Evolutionary conservation across 2,888 invertebrate genomes (phyloP), one percentile per base, ranked within the genome.

Genomic region (Ditylenchus weischeri): DNA sequence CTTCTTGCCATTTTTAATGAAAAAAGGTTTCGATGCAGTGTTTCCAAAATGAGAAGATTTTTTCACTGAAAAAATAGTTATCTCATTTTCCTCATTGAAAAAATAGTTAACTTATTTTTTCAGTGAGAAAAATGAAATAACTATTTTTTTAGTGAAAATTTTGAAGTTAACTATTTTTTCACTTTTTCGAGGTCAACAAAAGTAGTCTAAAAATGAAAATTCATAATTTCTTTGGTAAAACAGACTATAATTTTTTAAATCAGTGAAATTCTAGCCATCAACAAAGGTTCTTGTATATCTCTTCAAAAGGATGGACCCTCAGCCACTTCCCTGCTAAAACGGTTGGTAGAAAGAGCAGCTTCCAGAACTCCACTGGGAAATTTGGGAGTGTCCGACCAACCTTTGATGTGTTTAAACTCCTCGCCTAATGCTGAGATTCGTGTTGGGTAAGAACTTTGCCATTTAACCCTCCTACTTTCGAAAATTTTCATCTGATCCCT

Each of bases 251-350:
- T 8, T 29, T 8, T 29, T 29, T 4, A 29, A 29, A 29, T 29
- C 3, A 29, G 29, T 19, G 6, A 23, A 11, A 54, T 66, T 70
- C 15, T 61, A 74, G 76, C 74, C 36, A 64, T 76, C 19, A 75
- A 75, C 68, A 70, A 74, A 18, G 71, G 68, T 47, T 77, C 77
- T 15, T 71, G 73, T 29, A 62, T 74, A 6, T 76, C 77, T 10
- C 65, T 74, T 43, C 72, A 72, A n/a, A n/a, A 58, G 15, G 74
- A 69, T 43, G 43, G 57, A 11, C 50, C 59, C 0, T 15, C 72
- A n/a, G 47, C 65, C 18, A 69, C 64, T n/a, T 21, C 73, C 19
- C 64, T 73, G 35, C 54, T 78, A 49, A 69, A 69, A 29, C 64
- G 73, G 13, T 57, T 76, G 43, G 72, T 71, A 6, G 69, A 73